Conservation (phyloP, 2,113 vertebrate genomes). For the Apeltes quadracus region DNA sequence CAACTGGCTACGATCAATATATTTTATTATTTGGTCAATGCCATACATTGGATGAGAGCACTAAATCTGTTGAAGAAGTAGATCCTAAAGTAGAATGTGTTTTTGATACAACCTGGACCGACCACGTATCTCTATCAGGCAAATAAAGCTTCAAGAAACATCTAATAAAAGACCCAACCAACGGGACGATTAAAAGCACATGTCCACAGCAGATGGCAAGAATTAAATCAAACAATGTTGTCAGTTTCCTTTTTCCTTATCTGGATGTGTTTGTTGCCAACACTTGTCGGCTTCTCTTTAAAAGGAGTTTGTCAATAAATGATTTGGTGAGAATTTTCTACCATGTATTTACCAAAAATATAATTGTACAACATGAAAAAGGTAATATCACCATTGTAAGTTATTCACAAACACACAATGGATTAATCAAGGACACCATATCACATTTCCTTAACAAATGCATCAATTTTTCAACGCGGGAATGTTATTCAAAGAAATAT, state of each 20-base stretch:
- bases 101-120: background rate
- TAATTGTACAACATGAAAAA: background rate
- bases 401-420: background rate
- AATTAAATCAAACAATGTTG: background rate
- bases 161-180: background rate
- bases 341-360: background rate
- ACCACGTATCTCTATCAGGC: background rate
- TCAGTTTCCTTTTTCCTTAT: background rate
- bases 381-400: background rate
- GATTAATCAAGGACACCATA: background rate
- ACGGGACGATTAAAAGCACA: background rate
- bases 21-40: slow-evolving; percentile 24
- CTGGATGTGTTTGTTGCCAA: background rate
- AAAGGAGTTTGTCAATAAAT: background rate
- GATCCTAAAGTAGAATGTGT: background rate
- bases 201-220: background rate
- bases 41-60: background rate
- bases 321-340: background rate
- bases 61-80: background rate
- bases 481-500: background rate
- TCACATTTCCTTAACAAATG: background rate
- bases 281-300: background rate
- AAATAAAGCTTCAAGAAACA: background rate
- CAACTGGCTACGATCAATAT: slow-evolving; percentile 25
- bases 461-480: background rate